Evolutionary conservation across 2,888 invertebrate species (phyloP).

Genomic region (Cephus pygmeus): DNA sequence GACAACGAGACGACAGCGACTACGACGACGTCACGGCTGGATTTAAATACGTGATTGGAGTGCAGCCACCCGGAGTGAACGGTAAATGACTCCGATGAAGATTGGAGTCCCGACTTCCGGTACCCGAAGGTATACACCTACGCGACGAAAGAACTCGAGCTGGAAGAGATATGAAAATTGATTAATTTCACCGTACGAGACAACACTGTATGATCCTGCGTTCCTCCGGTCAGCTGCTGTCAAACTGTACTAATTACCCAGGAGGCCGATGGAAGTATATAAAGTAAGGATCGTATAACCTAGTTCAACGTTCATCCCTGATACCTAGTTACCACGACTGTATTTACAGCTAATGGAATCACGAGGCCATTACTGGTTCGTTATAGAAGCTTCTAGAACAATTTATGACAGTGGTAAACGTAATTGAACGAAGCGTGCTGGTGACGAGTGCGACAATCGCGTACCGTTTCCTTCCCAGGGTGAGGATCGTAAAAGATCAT

Average conservation of each 20-base stretch:
- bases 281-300: neutral
- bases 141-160: neutral
- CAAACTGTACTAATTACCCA: neutral
- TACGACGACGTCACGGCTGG: neutral
- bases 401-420: conserved; percentile 1
- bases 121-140: neutral
- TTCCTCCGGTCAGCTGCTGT: neutral
- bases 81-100: neutral
- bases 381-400: conserved; percentile 1
- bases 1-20: neutral
- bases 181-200: neutral
- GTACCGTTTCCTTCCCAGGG: neutral
- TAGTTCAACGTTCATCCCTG: neutral
- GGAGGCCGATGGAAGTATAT: neutral
- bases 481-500: neutral
- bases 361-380: conserved; percentile 7
- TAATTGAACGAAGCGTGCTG: conserved; percentile 7
- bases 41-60: neutral
- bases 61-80: neutral
- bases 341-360: neutral
- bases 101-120: neutral
- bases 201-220: neutral
- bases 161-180: neutral
- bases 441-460: neutral
- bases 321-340: neutral